Base-by-base conservation (phyloP, 2,797 vertebrate genomes). In the Arnoldichthys spilopterus region DNA sequence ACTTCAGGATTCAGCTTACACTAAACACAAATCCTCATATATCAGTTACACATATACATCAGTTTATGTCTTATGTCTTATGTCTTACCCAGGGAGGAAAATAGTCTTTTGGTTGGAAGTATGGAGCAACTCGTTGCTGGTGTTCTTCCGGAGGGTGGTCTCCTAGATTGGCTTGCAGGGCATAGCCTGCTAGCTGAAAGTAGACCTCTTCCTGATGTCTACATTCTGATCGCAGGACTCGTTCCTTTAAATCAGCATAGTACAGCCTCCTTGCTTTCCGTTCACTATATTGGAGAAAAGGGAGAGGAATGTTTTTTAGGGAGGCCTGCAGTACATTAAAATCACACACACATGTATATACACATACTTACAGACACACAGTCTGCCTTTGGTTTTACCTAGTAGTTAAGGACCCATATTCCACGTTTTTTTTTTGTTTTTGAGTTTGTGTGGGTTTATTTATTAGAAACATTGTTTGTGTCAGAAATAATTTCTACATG, bases 41-140 rank as follows among this genome's bases (percentile, higher is more conserved):
- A 18, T 8, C 22, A 34, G 15, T n/a, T n/a, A n/a, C n/a, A n/a
- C n/a, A n/a, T n/a, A n/a, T n/a, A n/a, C n/a, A n/a, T n/a, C 59
- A 62, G 30, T 34, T 34, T 20, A 61, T 13, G 20, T 62, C 59
- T 1, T 2, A 68, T 6, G 15, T 5, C 16, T 13, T 20, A 24
- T 6, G 47, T 8, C 40, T 56, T 63, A 98, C 96, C 97, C 96
- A 98, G 1, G 94, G 95, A 0, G 96, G 96, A 76, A 98, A 97
- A 88, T 96, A 98, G 68, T 94, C 90, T 79, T 96, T 95, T 18
- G 95, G 95, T 89, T 97, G 93, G 89, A 98, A 98, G 87, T 97
- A 97, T 71, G 89, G 86, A 30, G 85, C 86, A 28, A 72, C 85
- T 85, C 85, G 67, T 2, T 87, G 82, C 15, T 26, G 0, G 11